Base-by-base conservation (phyloP, 2,113 vertebrate genomes). In the Sylvia atricapilla region DNA sequence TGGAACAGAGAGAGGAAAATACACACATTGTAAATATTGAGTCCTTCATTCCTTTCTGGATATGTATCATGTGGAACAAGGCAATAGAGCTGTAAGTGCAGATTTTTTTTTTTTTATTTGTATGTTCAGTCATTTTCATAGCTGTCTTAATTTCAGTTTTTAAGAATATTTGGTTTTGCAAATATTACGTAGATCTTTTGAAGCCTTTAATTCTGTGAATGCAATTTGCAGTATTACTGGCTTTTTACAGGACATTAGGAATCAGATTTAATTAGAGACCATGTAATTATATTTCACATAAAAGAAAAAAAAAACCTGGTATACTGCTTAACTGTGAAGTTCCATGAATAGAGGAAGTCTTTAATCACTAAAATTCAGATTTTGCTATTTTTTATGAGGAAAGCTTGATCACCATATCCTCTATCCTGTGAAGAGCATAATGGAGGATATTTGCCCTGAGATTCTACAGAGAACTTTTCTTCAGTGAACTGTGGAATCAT, bases 1-100 rank as follows among this genome's bases (percentile, higher is more conserved):
- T 96, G 99, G 99, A 90, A 99, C 99, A 50, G 99, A 99, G 97
- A 98, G 99, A 22, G 99, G 99, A 93, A 93, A 99, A 99, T 97
- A 99, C 99, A 77, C 99, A 99, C 97, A 99, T 99, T 94, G 99
- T 99, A 98, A 99, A 99, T 98, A 99, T 99, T 25, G 99, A 99
- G 96, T 99, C 99, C 97, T 99, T 99, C 96, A 94, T 99, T 97
- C 98, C 98, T 99, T 96, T 99, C 99, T 55, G 99, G 99, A 98
- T 99, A 99, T 55, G 99, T 97, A 99, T 99, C 95, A 99, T 99
- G 99, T 99, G 99, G 99, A 99, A 99, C 98, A 99, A 99, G 98
- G 99, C 99, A 97, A 99, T 99, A 97, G 99, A 99, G 98, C 96
- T 99, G 99, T 99, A 97, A 99, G 99, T 99, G 76, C 91, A 53